Percentiles rank a stretch among this genome's conserved stretches.
phyloP scores from a whole-genome alignment of 2,113 vertebrate genomes.

The Syngnathus floridae region DNA sequence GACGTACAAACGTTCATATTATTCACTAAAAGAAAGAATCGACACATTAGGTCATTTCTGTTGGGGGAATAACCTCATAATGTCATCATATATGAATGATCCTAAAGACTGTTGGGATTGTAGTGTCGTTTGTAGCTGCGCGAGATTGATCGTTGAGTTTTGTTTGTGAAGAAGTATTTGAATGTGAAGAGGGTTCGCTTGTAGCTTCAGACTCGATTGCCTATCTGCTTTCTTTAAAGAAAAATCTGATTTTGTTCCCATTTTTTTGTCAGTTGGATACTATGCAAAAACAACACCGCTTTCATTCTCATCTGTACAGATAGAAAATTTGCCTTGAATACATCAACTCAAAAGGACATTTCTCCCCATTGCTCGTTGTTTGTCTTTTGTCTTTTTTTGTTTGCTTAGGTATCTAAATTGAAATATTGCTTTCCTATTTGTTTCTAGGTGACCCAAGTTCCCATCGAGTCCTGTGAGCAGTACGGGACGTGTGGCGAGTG shows the following conservation, averaged over 20 bases:
- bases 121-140: not conserved
- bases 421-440: conserved; percentile 1
- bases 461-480: conserved; percentile 92
- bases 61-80: not conserved
- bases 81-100: not conserved
- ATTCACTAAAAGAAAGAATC: not conserved
- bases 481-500: conserved; percentile 92
- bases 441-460: conserved; percentile 84
- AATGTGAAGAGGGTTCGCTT: not conserved
- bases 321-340: not conserved
- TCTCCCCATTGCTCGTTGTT: not conserved
- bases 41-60: not conserved
- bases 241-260: not conserved
- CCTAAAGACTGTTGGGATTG: not conserved
- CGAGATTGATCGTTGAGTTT: not conserved
- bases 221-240: not conserved
- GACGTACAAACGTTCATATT: conserved; percentile 1
- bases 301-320: not conserved
- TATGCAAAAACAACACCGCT: not conserved
- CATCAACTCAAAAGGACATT: not conserved
- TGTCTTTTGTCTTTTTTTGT: not conserved
- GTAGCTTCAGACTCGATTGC: not conserved
- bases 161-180: not conserved
- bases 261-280: not conserved
- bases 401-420: not conserved